Evolutionary conservation across 2,113 vertebrate species (phyloP).

Genomic region (Buteo buteo): DNA sequence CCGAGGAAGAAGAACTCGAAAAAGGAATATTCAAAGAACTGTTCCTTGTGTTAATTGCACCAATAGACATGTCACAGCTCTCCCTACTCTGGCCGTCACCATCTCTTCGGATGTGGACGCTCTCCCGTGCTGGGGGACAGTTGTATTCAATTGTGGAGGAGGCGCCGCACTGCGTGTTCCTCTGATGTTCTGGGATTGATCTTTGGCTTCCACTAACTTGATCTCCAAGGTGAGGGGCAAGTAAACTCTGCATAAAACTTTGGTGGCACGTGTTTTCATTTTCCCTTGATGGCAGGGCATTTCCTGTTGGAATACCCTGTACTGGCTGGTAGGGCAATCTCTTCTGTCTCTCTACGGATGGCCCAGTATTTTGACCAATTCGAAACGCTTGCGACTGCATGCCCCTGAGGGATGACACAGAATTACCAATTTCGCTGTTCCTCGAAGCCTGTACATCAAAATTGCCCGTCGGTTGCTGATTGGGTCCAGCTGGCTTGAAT

Average conservation of each 20-base stretch:
- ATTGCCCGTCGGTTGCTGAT: slow-evolving; percentile 76
- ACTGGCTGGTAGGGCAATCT: slow-evolving; percentile 83
- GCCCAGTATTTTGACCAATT: slow-evolving; percentile 76
- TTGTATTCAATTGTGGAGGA: slow-evolving; percentile 88
- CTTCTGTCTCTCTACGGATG: slow-evolving; percentile 82
- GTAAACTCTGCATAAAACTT: slow-evolving; percentile 95
- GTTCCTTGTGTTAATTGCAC: slow-evolving; percentile 74
- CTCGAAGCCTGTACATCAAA: slow-evolving; percentile 91
- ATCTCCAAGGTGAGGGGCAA: slow-evolving; percentile 88
- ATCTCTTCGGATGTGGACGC: slow-evolving; percentile 75
- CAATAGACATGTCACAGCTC: slow-evolving; percentile 80
- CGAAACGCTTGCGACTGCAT: slow-evolving; percentile 89
- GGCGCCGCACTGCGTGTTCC: slow-evolving; percentile 84
- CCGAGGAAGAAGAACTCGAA: slow-evolving; percentile 80
- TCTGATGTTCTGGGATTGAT: slow-evolving; percentile 82
- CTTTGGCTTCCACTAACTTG: slow-evolving; percentile 81
- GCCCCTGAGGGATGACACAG: slow-evolving; percentile 80
- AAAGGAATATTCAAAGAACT: slow-evolving; percentile 79
- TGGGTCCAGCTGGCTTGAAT: slow-evolving; percentile 82
- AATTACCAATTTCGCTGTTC: slow-evolving; percentile 83
- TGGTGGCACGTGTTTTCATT: slow-evolving; percentile 89
- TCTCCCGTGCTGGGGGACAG: slow-evolving; percentile 80
- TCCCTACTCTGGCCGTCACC: slow-evolving; percentile 75
- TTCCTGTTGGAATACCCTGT: slow-evolving; percentile 84
- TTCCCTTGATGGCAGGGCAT: slow-evolving; percentile 77